phyloP scores from a whole-genome alignment of 2,888 invertebrate genomes.

The Amphimallon solstitiale region DNA sequence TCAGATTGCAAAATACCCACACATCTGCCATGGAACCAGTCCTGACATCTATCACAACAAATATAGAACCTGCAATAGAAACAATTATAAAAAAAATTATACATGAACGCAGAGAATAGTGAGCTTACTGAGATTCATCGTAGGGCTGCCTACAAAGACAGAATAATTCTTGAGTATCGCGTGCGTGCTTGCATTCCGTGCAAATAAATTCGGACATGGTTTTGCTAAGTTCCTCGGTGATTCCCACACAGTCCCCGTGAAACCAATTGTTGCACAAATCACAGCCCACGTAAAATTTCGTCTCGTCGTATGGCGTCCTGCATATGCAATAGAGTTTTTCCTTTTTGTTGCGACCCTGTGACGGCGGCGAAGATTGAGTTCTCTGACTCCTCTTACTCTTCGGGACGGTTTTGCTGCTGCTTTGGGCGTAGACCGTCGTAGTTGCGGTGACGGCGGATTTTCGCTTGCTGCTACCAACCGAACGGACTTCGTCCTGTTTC shows the following conservation, averaged over 20 bases:
- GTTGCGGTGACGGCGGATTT: constrained; percentile 64
- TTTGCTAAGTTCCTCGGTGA: constrained; percentile 91
- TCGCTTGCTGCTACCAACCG: constrained; percentile 67
- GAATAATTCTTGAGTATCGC: constrained; percentile 91
- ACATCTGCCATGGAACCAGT: constrained; percentile 99
- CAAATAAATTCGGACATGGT: constrained; percentile 91
- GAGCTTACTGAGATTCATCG: constrained; percentile 92
- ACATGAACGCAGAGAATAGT: neutral
- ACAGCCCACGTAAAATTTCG: constrained; percentile 98
- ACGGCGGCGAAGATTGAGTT: constrained; percentile 40
- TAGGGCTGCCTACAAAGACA: constrained; percentile 97
- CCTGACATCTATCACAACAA: constrained; percentile 98
- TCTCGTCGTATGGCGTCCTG: constrained; percentile 93
- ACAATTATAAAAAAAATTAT: neutral
- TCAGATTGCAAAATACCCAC: constrained; percentile 94
- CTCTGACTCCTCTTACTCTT: constrained; percentile 42
- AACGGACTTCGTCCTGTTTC: constrained; percentile 68
- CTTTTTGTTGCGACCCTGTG: constrained; percentile 61
- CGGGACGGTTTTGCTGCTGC: constrained; percentile 26
- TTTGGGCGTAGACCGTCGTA: constrained; percentile 57
- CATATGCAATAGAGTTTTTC: constrained; percentile 92
- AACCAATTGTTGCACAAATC: constrained; percentile 99
- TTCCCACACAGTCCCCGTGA: constrained; percentile 96
- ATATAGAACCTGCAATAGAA: constrained; percentile 87
- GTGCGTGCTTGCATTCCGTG: constrained; percentile 84